These are phyloP conservation scores for Liodrosophila aerea DNA, from an alignment of 2,888 invertebrate genomes.

Conservation along the genomic window DNA sequence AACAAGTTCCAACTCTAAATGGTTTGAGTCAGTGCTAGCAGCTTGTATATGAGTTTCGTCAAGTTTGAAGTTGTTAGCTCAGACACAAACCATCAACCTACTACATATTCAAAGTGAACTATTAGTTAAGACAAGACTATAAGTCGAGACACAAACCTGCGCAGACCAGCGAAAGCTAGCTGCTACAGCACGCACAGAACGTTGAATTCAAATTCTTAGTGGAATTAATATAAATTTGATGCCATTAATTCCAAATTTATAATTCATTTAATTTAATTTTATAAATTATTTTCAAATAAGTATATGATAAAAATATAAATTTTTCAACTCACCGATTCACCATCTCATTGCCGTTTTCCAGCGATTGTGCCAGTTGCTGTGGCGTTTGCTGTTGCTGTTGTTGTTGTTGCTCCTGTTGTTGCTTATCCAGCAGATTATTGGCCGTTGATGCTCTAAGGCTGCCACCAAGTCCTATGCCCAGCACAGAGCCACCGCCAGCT, in stretches of 20 bases:
- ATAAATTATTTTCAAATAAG: background rate
- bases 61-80: no score
- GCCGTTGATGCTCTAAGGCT: constrained; percentile 74
- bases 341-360: constrained; percentile 82
- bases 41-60: no score
- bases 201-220: background rate
- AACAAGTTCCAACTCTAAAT: no score
- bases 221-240: no score
- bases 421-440: constrained; percentile 72
- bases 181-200: background rate
- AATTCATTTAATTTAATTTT: no score
- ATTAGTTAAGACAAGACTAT: no score
- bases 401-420: constrained; percentile 59
- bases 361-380: constrained; percentile 71
- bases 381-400: constrained; percentile 69
- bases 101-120: no score
- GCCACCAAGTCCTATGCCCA: constrained; percentile 74
- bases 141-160: background rate
- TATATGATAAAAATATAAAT: background rate
- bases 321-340: constrained; percentile 79
- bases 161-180: background rate
- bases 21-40: no score
- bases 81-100: no score
- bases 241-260: no score
- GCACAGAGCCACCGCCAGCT: constrained; percentile 78